Conservation (phyloP, 2,797 vertebrate genomes). For the Oryzias dopingdopingensis region DNA sequence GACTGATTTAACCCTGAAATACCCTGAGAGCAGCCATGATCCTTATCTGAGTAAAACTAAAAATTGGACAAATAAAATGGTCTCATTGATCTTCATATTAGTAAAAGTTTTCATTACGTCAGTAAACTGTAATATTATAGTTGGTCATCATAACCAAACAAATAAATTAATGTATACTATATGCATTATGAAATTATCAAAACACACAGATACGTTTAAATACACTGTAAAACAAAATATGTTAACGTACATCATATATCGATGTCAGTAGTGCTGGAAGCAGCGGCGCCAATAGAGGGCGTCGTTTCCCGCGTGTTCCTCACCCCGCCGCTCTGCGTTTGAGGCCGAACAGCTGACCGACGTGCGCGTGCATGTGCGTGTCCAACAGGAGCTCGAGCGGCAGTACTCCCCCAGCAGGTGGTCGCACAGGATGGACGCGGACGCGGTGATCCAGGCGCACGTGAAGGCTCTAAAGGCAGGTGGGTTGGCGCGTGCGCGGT, state of each 20-base stretch:
- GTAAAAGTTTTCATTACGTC: too few species aligned
- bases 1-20: too few species aligned
- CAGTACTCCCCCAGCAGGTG: conserved; percentile 89
- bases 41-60: too few species aligned
- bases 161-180: too few species aligned
- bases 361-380: conserved; percentile 3
- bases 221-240: too few species aligned
- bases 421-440: conserved; percentile 82
- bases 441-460: conserved; percentile 81
- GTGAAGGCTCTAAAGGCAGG: conserved; percentile 76
- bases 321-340: conserved; percentile 5
- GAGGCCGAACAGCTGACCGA: conserved; percentile 35
- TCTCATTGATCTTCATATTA: too few species aligned
- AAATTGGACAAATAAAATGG: too few species aligned
- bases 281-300: conserved; percentile 16
- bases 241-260: not conserved
- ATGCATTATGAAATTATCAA: too few species aligned
- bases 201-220: too few species aligned
- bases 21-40: too few species aligned
- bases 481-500: conserved; percentile 45
- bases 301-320: conserved; percentile 14
- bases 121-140: too few species aligned
- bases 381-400: conserved; percentile 80
- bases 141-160: too few species aligned
- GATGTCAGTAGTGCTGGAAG: not conserved